Evolutionary conservation across 2,888 invertebrate species (phyloP).

Genomic region (Cylindroiulus punctatus): DNA sequence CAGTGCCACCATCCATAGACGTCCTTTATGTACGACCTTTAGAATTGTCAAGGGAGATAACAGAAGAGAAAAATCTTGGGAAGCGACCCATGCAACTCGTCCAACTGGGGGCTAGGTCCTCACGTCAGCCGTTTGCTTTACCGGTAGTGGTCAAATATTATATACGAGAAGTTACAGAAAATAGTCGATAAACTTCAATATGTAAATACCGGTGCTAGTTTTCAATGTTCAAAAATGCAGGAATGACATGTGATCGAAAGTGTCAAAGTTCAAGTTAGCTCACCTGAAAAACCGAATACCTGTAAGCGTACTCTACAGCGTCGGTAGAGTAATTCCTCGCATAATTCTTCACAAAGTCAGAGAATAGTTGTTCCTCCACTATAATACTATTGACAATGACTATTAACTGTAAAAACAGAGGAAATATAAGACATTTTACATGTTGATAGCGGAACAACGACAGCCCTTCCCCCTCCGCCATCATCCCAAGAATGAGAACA

Average conservation of each 20-base stretch:
- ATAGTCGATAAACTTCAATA: neutral
- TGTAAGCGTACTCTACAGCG: neutral
- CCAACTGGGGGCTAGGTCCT: neutral
- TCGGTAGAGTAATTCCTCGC: neutral
- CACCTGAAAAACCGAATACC: constrained; percentile 14
- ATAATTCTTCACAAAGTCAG: neutral
- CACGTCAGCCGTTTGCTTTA: neutral
- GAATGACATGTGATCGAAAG: neutral
- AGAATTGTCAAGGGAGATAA: too few relatives aligned
- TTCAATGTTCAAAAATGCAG: neutral
- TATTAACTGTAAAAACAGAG: neutral
- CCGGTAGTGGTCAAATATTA: too few relatives aligned
- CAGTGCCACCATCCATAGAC: too few relatives aligned
- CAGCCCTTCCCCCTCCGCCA: neutral
- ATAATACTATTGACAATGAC: neutral
- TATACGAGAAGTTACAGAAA: neutral
- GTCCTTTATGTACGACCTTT: too few relatives aligned
- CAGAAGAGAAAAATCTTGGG: too few relatives aligned
- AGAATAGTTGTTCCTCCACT: neutral
- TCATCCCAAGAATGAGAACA: neutral
- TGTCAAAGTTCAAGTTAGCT: neutral
- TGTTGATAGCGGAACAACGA: neutral
- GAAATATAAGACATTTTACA: neutral
- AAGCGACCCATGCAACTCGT: neutral
- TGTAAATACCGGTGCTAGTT: neutral